A percentile compares a stretch with the other conserved stretches of the same genome.
phyloP scores from a whole-genome alignment of 2,113 vertebrate species.

The Tretioscincus oriximinensis region DNA sequence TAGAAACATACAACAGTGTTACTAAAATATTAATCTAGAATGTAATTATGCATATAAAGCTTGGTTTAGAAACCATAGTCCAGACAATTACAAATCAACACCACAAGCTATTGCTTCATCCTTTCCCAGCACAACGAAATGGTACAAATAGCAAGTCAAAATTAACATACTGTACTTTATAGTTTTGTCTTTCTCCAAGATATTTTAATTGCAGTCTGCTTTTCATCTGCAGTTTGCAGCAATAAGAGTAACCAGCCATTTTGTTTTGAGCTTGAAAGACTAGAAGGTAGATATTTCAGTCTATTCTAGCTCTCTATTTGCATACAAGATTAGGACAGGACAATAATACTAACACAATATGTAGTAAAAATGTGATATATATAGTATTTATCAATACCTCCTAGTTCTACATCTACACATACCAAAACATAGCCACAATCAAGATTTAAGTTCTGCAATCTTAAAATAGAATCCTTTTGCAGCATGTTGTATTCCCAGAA shows the following conservation, averaged over 20 bases:
- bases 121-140: constrained; percentile 45
- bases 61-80: constrained; percentile 45
- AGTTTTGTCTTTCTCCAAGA: constrained; percentile 49
- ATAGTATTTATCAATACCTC: not conserved
- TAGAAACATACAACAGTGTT: not conserved
- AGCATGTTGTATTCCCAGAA: not conserved
- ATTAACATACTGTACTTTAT: constrained; percentile 41
- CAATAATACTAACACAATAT: constrained; percentile 23
- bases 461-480: not conserved
- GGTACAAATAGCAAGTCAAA: constrained; percentile 40
- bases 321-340: constrained; percentile 31
- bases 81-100: constrained; percentile 53
- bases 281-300: constrained; percentile 53
- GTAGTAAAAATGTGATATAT: not conserved
- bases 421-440: not conserved
- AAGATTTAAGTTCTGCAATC: not conserved
- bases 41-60: constrained; percentile 19
- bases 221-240: constrained; percentile 58
- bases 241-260: constrained; percentile 64
- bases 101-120: constrained; percentile 35
- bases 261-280: constrained; percentile 58
- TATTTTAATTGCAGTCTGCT: constrained; percentile 62
- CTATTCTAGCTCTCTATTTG: constrained; percentile 48
- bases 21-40: constrained; percentile 7
- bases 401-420: not conserved